Evolutionary conservation across 1,140 invertebrate genomes (phyloP).

Genomic region (Diachasmimorpha longicaudata): DNA sequence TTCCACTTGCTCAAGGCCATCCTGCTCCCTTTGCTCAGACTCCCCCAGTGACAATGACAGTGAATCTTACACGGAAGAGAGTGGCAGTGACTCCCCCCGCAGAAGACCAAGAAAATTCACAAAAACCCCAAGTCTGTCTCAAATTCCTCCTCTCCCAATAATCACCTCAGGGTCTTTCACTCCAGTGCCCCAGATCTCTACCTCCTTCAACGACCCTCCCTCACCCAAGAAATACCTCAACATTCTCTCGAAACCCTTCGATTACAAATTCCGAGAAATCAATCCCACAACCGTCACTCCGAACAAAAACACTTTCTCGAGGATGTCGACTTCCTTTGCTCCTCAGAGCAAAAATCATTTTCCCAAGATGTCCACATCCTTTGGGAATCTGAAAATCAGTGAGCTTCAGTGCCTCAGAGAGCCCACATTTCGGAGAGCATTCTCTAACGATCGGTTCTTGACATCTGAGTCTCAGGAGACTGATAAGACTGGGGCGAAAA

Average conservation of each 20-base stretch:
- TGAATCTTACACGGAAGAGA: slow-evolving; percentile 54
- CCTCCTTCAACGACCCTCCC: neutral
- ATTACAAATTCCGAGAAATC: neutral
- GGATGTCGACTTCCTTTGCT: too few species aligned
- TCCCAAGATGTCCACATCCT: too few species aligned
- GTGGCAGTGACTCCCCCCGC: slow-evolving; percentile 48
- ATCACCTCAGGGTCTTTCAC: slow-evolving; percentile 12
- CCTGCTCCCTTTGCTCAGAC: slow-evolving; percentile 64
- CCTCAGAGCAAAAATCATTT: too few species aligned
- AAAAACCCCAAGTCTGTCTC: slow-evolving; percentile 32
- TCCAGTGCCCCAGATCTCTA: neutral
- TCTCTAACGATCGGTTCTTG: neutral
- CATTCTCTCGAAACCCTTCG: neutral
- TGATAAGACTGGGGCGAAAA: neutral
- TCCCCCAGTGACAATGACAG: slow-evolving; percentile 59
- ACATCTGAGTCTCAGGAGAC: too few species aligned
- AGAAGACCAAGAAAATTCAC: slow-evolving; percentile 46
- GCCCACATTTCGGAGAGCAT: neutral
- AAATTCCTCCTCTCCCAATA: slow-evolving; percentile 51
- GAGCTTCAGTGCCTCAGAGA: too few species aligned
- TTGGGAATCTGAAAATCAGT: too few species aligned
- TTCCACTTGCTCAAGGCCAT: slow-evolving; percentile 67
- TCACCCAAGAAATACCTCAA: neutral
- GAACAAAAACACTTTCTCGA: too few species aligned
- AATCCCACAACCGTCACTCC: neutral